Evolutionary conservation across 2,888 invertebrate species (phyloP).

Genomic region (Diarsia mendica): DNA sequence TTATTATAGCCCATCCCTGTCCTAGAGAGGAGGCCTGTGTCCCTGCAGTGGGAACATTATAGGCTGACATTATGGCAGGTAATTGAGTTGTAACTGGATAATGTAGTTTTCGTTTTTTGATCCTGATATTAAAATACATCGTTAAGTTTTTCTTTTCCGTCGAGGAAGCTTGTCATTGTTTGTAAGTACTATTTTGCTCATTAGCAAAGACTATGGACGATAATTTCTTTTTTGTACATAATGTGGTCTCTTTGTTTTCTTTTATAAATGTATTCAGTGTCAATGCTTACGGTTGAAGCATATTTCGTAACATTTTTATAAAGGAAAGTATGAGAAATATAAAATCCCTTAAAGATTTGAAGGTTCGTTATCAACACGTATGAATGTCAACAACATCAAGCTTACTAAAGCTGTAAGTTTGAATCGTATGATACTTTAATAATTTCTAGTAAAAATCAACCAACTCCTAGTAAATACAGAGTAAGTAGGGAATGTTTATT

Average conservation of each 20-base stretch:
- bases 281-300: not conserved
- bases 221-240: not conserved
- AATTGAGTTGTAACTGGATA: slow-evolving; percentile 10
- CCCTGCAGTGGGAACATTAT: no score
- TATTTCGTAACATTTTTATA: not conserved
- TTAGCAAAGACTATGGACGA: not conserved
- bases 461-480: not conserved
- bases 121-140: slow-evolving; percentile 3
- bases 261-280: not conserved
- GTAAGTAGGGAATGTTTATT: not conserved
- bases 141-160: not conserved
- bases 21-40: no score
- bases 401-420: not conserved
- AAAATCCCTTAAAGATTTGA: not conserved
- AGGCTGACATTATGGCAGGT: slow-evolving; percentile 20
- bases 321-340: not conserved
- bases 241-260: not conserved
- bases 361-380: not conserved
- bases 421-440: not conserved
- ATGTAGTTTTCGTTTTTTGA: slow-evolving; percentile 17
- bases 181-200: slow-evolving; percentile 1
- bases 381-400: not conserved
- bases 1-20: no score
- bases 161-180: not conserved
- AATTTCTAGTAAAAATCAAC: not conserved